Conservation (phyloP, 2,113 vertebrate species). For the Ptyas mucosa region DNA sequence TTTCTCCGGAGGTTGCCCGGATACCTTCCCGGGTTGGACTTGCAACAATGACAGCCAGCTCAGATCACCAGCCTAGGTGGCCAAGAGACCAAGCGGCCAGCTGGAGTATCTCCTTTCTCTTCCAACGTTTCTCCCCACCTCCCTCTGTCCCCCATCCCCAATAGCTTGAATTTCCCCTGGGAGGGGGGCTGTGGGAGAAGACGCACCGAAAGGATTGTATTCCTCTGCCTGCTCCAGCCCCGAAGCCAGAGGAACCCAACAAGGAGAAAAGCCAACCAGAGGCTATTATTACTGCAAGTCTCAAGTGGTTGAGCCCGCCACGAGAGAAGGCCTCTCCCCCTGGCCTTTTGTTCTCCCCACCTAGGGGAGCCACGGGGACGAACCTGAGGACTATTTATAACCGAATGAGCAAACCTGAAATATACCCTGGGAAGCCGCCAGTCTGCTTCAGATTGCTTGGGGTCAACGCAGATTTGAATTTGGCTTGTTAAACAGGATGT, state of each 20-base stretch:
- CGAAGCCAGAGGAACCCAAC: conserved; percentile 70
- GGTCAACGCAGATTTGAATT: not conserved
- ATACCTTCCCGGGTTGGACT: conserved; percentile 47
- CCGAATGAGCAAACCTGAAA: not conserved
- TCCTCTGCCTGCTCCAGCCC: conserved; percentile 66
- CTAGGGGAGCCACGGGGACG: conserved; percentile 34
- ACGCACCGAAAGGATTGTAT: conserved; percentile 67
- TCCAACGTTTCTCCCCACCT: not conserved
- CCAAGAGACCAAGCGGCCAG: conserved; percentile 65
- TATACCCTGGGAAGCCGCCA: no score
- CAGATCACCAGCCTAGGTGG: conserved; percentile 57
- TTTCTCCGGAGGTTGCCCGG: conserved; percentile 64
- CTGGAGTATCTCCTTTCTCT: conserved; percentile 57
- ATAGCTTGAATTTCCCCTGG: conserved; percentile 56
- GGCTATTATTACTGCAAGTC: conserved; percentile 77
- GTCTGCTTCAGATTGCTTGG: not conserved
- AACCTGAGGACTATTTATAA: conserved; percentile 50
- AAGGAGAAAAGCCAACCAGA: conserved; percentile 69
- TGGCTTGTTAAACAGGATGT: not conserved
- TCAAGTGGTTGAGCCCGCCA: conserved; percentile 40
- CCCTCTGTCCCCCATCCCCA: not conserved
- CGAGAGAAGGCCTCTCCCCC: conserved; percentile 54
- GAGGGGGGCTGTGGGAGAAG: conserved; percentile 26
- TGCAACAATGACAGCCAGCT: conserved; percentile 60
- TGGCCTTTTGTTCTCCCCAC: conserved; percentile 63